Percentiles rank a stretch among this genome's conserved stretches.
These are phyloP conservation scores for Drosophila ohnishii DNA, from an alignment of 1,140 invertebrate species.

Conservation along the genomic window DNA sequence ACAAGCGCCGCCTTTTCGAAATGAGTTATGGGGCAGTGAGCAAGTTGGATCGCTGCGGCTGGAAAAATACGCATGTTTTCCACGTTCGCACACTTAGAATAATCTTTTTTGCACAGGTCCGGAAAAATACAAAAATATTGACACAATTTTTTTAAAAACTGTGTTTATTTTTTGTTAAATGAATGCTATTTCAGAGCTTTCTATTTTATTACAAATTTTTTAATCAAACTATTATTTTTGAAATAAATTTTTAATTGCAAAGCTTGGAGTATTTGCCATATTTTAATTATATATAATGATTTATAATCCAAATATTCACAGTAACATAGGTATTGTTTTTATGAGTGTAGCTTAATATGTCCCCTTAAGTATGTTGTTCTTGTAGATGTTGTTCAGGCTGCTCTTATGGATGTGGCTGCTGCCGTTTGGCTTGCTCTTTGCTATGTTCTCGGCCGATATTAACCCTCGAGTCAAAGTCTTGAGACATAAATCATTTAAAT, in stretches of 20 bases:
- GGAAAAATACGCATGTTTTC: slow-evolving; percentile 40
- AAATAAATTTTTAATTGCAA: background rate
- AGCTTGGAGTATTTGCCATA: too few relatives aligned
- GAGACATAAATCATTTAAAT: slow-evolving; percentile 80
- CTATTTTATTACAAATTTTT: background rate
- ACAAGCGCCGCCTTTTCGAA: slow-evolving; percentile 73
- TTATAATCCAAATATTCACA: background rate
- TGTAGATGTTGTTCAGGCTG: slow-evolving; percentile 28
- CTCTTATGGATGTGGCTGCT: slow-evolving; percentile 33
- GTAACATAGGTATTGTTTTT: background rate
- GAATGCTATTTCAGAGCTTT: background rate
- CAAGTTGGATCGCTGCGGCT: slow-evolving; percentile 31
- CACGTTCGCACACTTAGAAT: slow-evolving; percentile 6
- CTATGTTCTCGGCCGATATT: slow-evolving; percentile 61
- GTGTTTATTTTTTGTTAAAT: background rate
- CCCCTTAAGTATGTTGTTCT: slow-evolving; percentile 37
- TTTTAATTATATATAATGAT: background rate
- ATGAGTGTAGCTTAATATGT: slow-evolving; percentile 25
- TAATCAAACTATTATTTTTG: too few relatives aligned
- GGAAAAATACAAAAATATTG: background rate
- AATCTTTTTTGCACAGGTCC: background rate
- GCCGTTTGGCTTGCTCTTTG: slow-evolving; percentile 34
- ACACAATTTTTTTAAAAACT: background rate
- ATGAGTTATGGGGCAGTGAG: slow-evolving; percentile 67
- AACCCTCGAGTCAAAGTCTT: slow-evolving; percentile 75